phyloP scores from a whole-genome alignment of 92 coral and sea anemone genomes.

The Muricea muricata region DNA sequence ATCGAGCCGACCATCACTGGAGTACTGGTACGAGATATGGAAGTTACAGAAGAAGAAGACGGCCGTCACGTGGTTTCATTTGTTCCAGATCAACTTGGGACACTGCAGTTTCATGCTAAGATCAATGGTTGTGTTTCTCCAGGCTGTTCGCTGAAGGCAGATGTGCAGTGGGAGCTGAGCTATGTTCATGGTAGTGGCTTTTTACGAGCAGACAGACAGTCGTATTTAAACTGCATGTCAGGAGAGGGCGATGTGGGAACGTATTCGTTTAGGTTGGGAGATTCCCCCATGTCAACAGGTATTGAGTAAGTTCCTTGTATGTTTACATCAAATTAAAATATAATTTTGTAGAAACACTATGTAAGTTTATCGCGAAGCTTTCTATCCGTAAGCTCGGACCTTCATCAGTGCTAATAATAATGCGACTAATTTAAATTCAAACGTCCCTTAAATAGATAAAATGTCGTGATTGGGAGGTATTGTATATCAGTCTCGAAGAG shows the following conservation, averaged over 20 bases:
- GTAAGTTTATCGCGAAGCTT: too few species aligned
- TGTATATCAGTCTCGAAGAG: too few species aligned
- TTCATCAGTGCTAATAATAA: too few species aligned
- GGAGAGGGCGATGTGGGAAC: conserved; percentile 14
- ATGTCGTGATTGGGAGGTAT: too few species aligned
- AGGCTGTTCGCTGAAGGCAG: background rate
- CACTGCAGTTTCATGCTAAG: background rate
- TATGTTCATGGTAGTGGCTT: background rate
- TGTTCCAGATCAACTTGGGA: background rate
- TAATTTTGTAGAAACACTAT: too few species aligned
- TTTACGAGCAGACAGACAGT: background rate
- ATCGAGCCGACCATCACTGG: background rate
- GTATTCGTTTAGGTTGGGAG: conserved; percentile 13
- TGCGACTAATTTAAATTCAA: too few species aligned
- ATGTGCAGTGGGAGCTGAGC: conserved; percentile 1
- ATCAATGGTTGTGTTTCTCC: conserved; percentile 9
- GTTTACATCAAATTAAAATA: too few species aligned
- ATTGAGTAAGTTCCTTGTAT: background rate
- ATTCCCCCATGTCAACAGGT: background rate
- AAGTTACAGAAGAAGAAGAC: background rate
- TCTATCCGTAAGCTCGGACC: too few species aligned
- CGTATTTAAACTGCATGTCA: background rate
- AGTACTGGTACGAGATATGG: background rate
- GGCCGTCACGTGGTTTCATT: conserved; percentile 2
- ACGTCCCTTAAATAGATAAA: too few species aligned